phyloP scores from a whole-genome alignment of 1,140 invertebrate species.

The Venturia canescens region DNA sequence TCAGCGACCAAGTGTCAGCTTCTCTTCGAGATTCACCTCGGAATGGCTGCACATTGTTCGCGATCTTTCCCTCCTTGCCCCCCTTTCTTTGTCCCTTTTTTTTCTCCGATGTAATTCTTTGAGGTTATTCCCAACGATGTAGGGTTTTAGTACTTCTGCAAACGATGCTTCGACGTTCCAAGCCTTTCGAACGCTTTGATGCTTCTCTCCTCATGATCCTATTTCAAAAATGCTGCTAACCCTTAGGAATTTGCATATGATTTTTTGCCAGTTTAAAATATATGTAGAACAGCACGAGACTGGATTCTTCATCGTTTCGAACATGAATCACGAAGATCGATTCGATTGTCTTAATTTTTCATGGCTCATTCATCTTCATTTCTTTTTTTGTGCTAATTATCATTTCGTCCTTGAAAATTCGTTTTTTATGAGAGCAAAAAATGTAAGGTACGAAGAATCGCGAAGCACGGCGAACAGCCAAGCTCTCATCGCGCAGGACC shows the following conservation, averaged over 20 bases:
- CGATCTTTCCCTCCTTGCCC: conserved; percentile 22
- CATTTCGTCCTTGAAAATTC: no score
- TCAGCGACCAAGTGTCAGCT: conserved; percentile 58
- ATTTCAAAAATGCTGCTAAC: no score
- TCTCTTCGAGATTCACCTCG: conserved; percentile 53
- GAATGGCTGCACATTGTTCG: conserved; percentile 66
- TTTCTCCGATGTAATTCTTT: conserved; percentile 24
- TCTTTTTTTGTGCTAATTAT: no score
- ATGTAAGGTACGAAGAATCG: neutral
- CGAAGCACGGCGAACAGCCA: neutral
- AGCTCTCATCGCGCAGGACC: conserved; percentile 38
- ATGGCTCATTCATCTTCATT: no score
- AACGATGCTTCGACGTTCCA: neutral
- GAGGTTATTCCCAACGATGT: neutral
- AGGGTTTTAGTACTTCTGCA: neutral
- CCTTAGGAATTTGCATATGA: no score
- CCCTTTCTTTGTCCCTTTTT: conserved; percentile 18
- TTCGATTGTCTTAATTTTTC: no score
- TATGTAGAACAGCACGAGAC: no score
- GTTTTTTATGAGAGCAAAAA: neutral
- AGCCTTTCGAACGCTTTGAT: no score
- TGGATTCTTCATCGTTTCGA: no score
- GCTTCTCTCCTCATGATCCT: no score
- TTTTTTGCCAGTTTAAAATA: no score
- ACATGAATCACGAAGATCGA: no score